Conservation (phyloP, 2,113 vertebrate species). For the Heterotis niloticus region DNA sequence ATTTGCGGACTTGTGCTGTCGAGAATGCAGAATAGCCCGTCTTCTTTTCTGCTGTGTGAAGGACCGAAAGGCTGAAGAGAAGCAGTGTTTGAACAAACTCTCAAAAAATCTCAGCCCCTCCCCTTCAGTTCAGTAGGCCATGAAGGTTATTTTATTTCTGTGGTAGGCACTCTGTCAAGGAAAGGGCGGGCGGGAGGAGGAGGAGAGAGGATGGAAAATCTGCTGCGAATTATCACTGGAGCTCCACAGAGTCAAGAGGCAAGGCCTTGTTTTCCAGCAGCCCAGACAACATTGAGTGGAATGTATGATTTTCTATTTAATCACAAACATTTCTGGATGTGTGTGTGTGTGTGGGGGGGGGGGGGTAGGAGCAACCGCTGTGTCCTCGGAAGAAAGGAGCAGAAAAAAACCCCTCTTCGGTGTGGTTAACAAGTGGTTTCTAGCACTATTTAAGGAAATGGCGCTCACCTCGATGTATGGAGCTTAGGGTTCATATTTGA, state of each 20-base stretch:
- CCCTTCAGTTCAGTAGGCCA: slow-evolving; percentile 67
- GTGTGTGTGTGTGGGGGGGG: too few relatives aligned
- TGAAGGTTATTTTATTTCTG: slow-evolving; percentile 68
- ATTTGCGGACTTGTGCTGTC: too few relatives aligned
- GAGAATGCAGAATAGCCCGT: background rate
- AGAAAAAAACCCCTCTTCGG: slow-evolving; percentile 7
- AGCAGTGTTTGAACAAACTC: slow-evolving; percentile 7
- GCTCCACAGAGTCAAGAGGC: slow-evolving; percentile 3
- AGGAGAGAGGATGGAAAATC: slow-evolving; percentile 19
- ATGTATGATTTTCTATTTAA: slow-evolving; percentile 16
- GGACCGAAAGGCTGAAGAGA: background rate
- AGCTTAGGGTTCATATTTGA: slow-evolving; percentile 11
- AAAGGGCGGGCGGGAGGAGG: slow-evolving; percentile 12
- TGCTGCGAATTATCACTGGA: slow-evolving; percentile 29
- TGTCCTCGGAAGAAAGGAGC: slow-evolving; percentile 17
- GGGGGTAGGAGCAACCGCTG: slow-evolving; percentile 10
- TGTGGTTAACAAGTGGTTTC: slow-evolving; percentile 22
- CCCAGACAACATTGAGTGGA: slow-evolving; percentile 25
- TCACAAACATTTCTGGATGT: slow-evolving; percentile 13
- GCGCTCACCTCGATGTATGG: slow-evolving; percentile 3
- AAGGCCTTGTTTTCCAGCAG: slow-evolving; percentile 14
- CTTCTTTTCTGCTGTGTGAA: background rate
- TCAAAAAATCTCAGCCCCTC: background rate
- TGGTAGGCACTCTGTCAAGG: slow-evolving; percentile 20
- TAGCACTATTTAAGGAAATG: slow-evolving; percentile 25